These are phyloP conservation scores for Anadara kagoshimensis DNA, from an alignment of 1,140 invertebrate genomes.

Conservation along the genomic window DNA sequence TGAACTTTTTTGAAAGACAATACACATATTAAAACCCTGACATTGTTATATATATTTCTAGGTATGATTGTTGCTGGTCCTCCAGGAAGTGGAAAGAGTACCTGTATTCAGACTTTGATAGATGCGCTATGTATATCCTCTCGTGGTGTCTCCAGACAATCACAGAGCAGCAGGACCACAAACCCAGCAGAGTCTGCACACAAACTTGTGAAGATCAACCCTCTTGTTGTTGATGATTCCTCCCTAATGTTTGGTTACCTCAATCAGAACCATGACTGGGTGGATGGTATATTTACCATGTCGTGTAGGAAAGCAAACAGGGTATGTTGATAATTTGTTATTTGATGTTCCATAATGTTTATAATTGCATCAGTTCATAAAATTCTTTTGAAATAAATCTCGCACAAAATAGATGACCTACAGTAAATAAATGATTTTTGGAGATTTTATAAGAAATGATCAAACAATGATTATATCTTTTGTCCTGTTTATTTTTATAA, in stretches of 20 bases:
- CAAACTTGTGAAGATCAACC: slow-evolving; percentile 70
- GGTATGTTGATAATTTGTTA: slow-evolving; percentile 49
- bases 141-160: slow-evolving; percentile 51
- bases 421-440: background rate
- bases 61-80: slow-evolving; percentile 72
- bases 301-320: slow-evolving; percentile 71
- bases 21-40: no score
- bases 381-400: background rate
- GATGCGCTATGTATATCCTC: slow-evolving; percentile 63
- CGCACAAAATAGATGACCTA: background rate
- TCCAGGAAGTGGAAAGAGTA: slow-evolving; percentile 72
- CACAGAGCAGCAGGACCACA: slow-evolving; percentile 47
- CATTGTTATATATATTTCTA: slow-evolving; percentile 36
- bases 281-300: slow-evolving; percentile 72
- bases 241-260: slow-evolving; percentile 71
- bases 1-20: no score
- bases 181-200: slow-evolving; percentile 62
- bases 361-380: no score
- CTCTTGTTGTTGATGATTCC: slow-evolving; percentile 70
- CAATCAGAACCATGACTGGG: slow-evolving; percentile 68
- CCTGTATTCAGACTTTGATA: slow-evolving; percentile 69
- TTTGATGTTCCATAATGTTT: background rate
- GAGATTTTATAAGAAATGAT: no score
- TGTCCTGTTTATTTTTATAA: no score
- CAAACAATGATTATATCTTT: no score